Evolutionary conservation across 2,888 invertebrate species (phyloP).

Genomic region (Oxyteleia sp.): DNA sequence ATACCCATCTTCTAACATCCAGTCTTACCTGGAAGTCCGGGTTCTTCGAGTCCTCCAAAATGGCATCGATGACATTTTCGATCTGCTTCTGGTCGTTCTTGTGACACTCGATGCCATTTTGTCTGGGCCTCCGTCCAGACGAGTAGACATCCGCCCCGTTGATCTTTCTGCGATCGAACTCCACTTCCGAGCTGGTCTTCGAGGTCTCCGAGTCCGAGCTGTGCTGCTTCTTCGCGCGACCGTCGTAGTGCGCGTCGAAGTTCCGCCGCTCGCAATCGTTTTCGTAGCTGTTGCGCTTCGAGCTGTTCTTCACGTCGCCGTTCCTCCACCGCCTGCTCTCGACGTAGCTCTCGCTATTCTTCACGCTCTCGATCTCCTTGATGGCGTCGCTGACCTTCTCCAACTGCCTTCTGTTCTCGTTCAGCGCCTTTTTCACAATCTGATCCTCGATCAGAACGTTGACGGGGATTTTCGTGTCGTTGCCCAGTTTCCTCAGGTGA

Average conservation of each 20-base stretch:
- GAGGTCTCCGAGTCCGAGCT: conserved; percentile 83
- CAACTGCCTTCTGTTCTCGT: conserved; percentile 85
- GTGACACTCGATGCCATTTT: conserved; percentile 87
- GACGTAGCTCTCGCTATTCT: conserved; percentile 82
- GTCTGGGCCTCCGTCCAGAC: conserved; percentile 81
- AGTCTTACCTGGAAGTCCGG: conserved; percentile 87
- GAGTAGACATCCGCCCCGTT: conserved; percentile 81
- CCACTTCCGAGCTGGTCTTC: conserved; percentile 81
- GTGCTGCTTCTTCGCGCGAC: conserved; percentile 76
- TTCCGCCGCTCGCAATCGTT: conserved; percentile 77
- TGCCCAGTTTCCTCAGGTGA: conserved; percentile 63
- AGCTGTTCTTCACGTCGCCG: conserved; percentile 74
- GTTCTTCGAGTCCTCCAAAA: conserved; percentile 86
- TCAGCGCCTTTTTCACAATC: conserved; percentile 86
- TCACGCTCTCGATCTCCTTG: conserved; percentile 85
- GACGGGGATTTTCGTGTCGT: conserved; percentile 84
- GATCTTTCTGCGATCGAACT: conserved; percentile 79
- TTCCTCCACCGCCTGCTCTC: conserved; percentile 77
- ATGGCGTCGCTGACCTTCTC: conserved; percentile 86
- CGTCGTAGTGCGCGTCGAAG: conserved; percentile 76
- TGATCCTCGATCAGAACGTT: conserved; percentile 86
- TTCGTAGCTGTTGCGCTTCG: conserved; percentile 83
- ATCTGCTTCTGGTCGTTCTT: conserved; percentile 88
- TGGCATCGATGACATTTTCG: conserved; percentile 87
- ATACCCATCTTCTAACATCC: no score